Percentiles rank a stretch among this genome's conserved stretches.
Evolutionary conservation across 2,797 vertebrate genomes (phyloP).

Genomic region (Clarias fuscus): DNA sequence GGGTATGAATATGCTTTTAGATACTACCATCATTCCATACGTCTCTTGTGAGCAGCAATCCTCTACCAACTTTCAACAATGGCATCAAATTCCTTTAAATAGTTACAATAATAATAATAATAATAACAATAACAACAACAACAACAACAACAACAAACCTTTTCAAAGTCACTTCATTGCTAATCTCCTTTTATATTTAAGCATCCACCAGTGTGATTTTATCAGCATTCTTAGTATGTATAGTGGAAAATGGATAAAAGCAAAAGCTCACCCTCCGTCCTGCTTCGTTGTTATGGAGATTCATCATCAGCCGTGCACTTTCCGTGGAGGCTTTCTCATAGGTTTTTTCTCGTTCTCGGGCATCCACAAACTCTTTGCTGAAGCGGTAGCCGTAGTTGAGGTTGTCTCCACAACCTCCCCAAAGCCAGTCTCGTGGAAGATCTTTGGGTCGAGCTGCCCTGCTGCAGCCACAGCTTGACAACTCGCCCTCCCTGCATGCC

Average conservation of each 20-base stretch:
- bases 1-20: neutral
- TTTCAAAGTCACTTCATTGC: neutral
- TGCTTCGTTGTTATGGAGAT: constrained; percentile 96
- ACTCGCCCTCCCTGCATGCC: constrained; percentile 94
- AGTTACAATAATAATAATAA: too few species aligned
- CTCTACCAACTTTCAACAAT: neutral
- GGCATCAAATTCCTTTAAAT: neutral
- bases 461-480: constrained; percentile 96
- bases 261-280: constrained; percentile 85
- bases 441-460: constrained; percentile 91
- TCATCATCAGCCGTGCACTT: constrained; percentile 89
- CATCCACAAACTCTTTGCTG: constrained; percentile 97
- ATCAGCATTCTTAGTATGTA: neutral
- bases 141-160: too few species aligned
- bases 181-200: neutral
- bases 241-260: neutral
- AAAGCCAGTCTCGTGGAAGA: constrained; percentile 95
- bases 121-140: too few species aligned
- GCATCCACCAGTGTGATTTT: neutral
- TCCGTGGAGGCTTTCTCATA: constrained; percentile 88
- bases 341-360: constrained; percentile 91
- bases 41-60: neutral
- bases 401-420: constrained; percentile 98
- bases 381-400: constrained; percentile 95
- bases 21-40: neutral